Percentiles rank a stretch among this genome's conserved stretches.
These are phyloP conservation scores for Ceratotherium simum DNA, from an alignment of 2,113 vertebrate genomes.

Conservation along the genomic window DNA sequence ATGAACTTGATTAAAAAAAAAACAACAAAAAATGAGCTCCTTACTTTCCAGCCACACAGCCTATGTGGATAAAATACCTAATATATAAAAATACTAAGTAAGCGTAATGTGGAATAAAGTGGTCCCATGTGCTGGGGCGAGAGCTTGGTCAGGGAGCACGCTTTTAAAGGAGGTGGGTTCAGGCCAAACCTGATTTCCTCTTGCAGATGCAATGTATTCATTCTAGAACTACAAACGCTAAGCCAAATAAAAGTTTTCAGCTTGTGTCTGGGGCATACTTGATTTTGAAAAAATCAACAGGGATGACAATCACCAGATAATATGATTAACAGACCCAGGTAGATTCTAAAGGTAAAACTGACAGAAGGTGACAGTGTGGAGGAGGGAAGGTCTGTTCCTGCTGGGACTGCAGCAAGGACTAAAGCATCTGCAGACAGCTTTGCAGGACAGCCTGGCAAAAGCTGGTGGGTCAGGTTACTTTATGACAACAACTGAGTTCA, in stretches of 20 bases:
- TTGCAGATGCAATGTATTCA: background rate
- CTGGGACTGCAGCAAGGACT: background rate
- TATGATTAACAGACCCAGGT: background rate
- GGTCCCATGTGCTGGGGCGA: background rate
- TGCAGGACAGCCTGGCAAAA: rapidly evolving
- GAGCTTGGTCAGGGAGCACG: background rate
- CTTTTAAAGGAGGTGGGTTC: background rate
- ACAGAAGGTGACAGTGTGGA: rapidly evolving
- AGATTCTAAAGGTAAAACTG: background rate
- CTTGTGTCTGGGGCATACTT: background rate
- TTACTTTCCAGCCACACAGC: background rate
- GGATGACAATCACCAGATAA: background rate
- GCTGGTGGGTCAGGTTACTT: background rate
- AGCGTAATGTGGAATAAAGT: rapidly evolving
- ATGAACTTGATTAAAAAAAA: background rate
- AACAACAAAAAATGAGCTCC: background rate
- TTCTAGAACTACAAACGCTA: background rate
- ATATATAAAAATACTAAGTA: rapidly evolving
- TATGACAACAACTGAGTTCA: background rate
- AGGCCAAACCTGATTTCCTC: background rate
- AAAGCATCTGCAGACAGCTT: background rate
- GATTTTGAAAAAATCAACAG: background rate
- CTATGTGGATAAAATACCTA: background rate
- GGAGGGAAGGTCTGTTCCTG: too few relatives aligned
- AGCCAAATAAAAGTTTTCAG: background rate